Evolutionary conservation across 1,140 invertebrate genomes (phyloP).

Genomic region (Piezodorus guildinii): DNA sequence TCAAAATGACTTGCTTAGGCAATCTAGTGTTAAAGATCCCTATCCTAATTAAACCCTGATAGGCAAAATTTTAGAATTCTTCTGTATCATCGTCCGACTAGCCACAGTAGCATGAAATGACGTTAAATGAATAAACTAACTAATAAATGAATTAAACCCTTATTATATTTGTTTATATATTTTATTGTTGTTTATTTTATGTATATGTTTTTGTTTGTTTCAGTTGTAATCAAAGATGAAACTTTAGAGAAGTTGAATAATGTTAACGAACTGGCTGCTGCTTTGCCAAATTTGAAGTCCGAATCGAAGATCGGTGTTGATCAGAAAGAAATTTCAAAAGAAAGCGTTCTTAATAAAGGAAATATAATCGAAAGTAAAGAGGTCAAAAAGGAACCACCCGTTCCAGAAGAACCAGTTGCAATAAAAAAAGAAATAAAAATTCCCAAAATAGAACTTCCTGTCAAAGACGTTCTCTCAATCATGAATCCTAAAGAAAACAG

Average conservation of each 20-base stretch:
- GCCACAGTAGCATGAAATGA: no score
- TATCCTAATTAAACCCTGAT: no score
- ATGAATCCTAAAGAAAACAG: constrained; percentile 14
- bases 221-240: constrained; percentile 21
- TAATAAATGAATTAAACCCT: no score
- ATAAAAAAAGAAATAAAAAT: constrained; percentile 16
- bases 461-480: background rate
- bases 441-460: background rate
- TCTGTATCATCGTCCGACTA: no score
- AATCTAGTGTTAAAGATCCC: no score
- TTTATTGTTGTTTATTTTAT: background rate
- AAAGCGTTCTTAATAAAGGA: background rate
- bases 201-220: constrained; percentile 1
- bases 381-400: constrained; percentile 39
- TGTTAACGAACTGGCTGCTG: constrained; percentile 17
- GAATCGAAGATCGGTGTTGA: background rate
- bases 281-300: constrained; percentile 16
- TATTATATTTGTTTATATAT: background rate
- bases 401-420: constrained; percentile 37
- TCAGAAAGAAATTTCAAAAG: constrained; percentile 1
- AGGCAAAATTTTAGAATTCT: no score
- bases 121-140: no score
- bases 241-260: constrained; percentile 21
- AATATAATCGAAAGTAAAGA: constrained; percentile 26
- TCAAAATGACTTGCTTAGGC: no score